Evolutionary conservation across 2,797 vertebrate species (phyloP).

Genomic region (Cirrhinus molitorella): DNA sequence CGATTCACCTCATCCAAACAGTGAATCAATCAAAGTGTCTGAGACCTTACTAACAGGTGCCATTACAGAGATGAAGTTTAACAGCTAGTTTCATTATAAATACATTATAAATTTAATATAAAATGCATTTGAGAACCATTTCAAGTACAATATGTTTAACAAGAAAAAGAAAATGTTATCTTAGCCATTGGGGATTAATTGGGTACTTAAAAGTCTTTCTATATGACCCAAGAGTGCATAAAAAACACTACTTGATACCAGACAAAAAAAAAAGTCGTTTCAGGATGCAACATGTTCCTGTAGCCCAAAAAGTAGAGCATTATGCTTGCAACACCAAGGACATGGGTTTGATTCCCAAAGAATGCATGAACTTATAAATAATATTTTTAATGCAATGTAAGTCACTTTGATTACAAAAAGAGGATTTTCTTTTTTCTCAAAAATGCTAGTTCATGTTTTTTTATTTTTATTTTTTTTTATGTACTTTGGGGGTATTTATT

Average conservation of each 20-base stretch:
- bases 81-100: background rate
- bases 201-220: background rate
- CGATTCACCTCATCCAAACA: constrained; percentile 22
- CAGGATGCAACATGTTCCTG: background rate
- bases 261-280: background rate
- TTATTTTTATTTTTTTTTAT: no score
- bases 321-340: background rate
- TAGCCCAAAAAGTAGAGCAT: background rate
- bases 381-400: background rate
- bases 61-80: background rate
- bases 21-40: constrained; percentile 34
- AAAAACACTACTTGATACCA: no score
- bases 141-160: background rate
- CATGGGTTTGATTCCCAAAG: background rate
- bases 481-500: no score
- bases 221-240: background rate
- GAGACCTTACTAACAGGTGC: constrained; percentile 14
- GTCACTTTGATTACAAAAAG: background rate
- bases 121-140: background rate
- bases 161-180: background rate
- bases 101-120: no score
- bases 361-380: background rate
- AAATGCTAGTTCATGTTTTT: background rate
- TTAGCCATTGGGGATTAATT: background rate
- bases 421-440: background rate